These are phyloP conservation scores for Neelides sp. DNA, from an alignment of 1,140 invertebrate genomes.

Conservation along the genomic window DNA sequence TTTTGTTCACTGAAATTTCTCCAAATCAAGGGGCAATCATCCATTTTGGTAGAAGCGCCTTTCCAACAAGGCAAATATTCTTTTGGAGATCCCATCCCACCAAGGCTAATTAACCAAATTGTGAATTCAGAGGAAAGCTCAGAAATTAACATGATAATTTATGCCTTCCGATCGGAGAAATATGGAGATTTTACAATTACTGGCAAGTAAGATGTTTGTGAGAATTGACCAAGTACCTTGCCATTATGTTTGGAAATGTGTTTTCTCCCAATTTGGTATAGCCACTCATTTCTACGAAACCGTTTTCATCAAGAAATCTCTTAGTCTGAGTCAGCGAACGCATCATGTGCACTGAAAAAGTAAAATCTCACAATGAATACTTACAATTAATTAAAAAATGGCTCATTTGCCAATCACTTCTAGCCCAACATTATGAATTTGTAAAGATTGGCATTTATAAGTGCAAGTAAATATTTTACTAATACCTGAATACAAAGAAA, in stretches of 20 bases:
- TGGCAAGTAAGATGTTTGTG: neutral
- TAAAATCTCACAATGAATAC: too few species aligned
- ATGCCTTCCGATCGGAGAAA: too few species aligned
- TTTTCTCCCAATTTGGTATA: conserved; percentile 34
- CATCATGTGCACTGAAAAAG: conserved; percentile 40
- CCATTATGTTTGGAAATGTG: conserved; percentile 36
- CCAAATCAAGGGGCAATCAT: conserved; percentile 38
- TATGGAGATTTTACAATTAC: too few species aligned
- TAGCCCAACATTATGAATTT: too few species aligned
- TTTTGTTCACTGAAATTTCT: conserved; percentile 34
- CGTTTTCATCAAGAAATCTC: conserved; percentile 32
- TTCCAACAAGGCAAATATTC: conserved; percentile 19
- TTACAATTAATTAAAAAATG: too few species aligned
- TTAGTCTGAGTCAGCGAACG: conserved; percentile 40
- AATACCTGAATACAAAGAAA: too few species aligned
- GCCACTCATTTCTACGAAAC: conserved; percentile 27
- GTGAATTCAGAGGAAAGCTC: neutral
- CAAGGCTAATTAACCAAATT: conserved; percentile 18
- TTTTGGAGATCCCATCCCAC: conserved; percentile 17
- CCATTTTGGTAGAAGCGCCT: conserved; percentile 27
- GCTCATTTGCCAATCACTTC: too few species aligned
- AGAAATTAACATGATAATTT: too few species aligned
- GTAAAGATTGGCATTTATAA: too few species aligned
- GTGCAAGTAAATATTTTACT: too few species aligned
- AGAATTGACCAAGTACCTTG: conserved; percentile 13